Evolutionary conservation across 53 echinoderm and acorn worm species (phyloP).

Genomic region (Echinometra lucunter): DNA sequence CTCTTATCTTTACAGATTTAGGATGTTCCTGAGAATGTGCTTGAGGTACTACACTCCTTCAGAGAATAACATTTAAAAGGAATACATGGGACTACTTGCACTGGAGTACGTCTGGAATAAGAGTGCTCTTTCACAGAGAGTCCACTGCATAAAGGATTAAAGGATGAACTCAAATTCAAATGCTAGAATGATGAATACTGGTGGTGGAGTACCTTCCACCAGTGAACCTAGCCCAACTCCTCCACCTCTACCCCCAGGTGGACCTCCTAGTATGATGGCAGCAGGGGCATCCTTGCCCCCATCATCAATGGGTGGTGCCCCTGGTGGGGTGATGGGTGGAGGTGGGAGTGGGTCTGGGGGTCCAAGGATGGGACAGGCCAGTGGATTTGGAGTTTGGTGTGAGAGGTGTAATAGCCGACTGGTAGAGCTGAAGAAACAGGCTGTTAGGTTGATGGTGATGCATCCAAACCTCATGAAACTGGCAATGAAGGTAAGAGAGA

Average conservation of each 20-base stretch:
- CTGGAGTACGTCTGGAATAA: slow-evolving; percentile 34
- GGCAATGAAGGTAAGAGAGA: slow-evolving; percentile 92
- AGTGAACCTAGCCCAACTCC: slow-evolving; percentile 61
- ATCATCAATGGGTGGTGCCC: slow-evolving; percentile 52
- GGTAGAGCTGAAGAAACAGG: slow-evolving; percentile 98
- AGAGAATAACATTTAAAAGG: slow-evolving; percentile 18
- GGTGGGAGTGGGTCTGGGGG: slow-evolving; percentile 25
- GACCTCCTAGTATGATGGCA: slow-evolving; percentile 61
- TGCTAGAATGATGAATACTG: slow-evolving; percentile 40
- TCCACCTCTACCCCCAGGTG: slow-evolving; percentile 59
- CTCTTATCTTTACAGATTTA: neutral
- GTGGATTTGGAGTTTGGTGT: slow-evolving; percentile 93
- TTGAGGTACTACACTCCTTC: neutral
- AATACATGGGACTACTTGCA: slow-evolving; percentile 60
- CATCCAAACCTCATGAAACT: slow-evolving; percentile 90
- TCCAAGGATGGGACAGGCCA: neutral
- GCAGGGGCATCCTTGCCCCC: slow-evolving; percentile 36
- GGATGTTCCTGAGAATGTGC: slow-evolving; percentile 23
- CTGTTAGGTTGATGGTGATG: slow-evolving; percentile 94
- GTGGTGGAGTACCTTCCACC: neutral
- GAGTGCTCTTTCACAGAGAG: slow-evolving; percentile 24
- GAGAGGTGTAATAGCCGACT: slow-evolving; percentile 97
- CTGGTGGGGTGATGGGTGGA: slow-evolving; percentile 57
- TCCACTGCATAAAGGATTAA: slow-evolving; percentile 3
- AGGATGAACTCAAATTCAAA: slow-evolving; percentile 65